Base-by-base conservation (phyloP, 2,113 vertebrate species). In the Pardalotus punctatus region DNA sequence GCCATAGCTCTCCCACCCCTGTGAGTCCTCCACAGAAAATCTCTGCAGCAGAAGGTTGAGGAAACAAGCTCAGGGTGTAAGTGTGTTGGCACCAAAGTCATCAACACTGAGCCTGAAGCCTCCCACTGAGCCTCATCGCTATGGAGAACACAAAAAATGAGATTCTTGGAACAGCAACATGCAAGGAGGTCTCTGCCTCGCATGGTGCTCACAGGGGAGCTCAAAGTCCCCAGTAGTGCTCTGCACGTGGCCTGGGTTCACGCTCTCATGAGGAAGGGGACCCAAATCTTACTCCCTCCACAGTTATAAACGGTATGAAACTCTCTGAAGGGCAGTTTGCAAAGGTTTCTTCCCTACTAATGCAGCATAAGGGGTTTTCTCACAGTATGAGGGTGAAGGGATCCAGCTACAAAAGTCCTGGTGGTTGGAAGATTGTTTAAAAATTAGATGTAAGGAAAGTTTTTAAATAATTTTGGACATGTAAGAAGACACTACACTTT, bases 401-500 rank as follows among this genome's bases (percentile, higher is more conserved):
- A 35, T 92, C 18, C 42, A 70, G 45, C 27, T 42, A 15, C 35
- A 15, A 28, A 85, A 77, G 38, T 50, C 29, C 33, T 61, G 18
- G 35, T 35, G 33, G 21, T 69, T 33, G 43, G 36, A 82, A 72
- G 12, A 14, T 60, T 67, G 72, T 88, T 96, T 85, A 84, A 90
- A 94, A 90, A 70, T 50, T 43, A 76, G 21, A 53, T 50, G 16
- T 62, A 35, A 82, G 40, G 36, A 56, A 95, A 71, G 56, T 45
- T 93, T 88, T 83, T 2, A 88, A 89, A 94, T 76, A 0, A 67
- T 93, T 93, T 92, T 95, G 95, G 90, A 91, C 78, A 85, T 61
- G 69, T 94, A 96, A 95, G 88, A 95, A 91, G 84, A 67, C 48
- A 78, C 38, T 84, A 71, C 87, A 77, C 84, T 97, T 96, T 95